A percentile compares a stretch with the other conserved stretches of the same genome.
These are phyloP conservation scores for Caerostris darwini DNA, from an alignment of 1,140 invertebrate species.

Conservation along the genomic window DNA sequence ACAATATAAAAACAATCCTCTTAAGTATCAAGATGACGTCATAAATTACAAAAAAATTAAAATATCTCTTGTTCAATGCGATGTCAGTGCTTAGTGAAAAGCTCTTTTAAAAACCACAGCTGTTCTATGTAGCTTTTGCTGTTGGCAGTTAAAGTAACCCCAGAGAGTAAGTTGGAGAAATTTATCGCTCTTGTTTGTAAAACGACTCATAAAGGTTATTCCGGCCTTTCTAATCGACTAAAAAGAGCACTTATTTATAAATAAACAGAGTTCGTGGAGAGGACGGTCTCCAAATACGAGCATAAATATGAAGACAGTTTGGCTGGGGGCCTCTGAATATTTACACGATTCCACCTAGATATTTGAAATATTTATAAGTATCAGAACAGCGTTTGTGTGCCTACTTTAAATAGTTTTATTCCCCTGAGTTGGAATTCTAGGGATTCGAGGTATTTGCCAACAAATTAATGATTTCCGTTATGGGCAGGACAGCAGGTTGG, in stretches of 20 bases:
- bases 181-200: constrained; percentile 9
- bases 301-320: neutral
- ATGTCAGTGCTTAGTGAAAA: neutral
- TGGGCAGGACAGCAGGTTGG: no score
- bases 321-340: neutral
- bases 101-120: neutral
- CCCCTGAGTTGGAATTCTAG: no score
- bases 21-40: no score
- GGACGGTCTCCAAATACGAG: neutral
- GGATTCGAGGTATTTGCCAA: no score
- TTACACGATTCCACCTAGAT: neutral
- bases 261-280: neutral
- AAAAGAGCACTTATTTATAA: neutral
- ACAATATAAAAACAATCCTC: no score
- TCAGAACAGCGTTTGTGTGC: neutral
- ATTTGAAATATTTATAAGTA: neutral
- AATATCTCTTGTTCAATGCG: neutral
- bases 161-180: neutral
- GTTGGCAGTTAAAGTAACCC: neutral
- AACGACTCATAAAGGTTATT: neutral
- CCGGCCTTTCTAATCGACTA: neutral
- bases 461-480: no score
- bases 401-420: neutral
- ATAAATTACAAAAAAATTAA: neutral
- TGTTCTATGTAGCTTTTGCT: neutral